Evolutionary conservation across 2,888 invertebrate species (phyloP).

Genomic region (Erynnis tages): DNA sequence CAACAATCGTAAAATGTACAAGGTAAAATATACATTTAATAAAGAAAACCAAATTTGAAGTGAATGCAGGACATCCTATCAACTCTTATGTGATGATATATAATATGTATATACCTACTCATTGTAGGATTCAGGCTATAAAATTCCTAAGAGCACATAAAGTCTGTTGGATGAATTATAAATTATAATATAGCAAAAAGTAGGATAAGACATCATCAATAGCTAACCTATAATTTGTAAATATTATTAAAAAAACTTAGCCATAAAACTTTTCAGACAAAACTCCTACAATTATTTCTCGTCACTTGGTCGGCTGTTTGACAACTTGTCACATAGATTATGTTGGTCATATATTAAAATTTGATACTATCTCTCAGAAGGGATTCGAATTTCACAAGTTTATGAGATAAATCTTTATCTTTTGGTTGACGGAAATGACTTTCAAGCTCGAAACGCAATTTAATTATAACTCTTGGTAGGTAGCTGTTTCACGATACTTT

Average conservation of each 20-base stretch:
- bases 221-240: not conserved
- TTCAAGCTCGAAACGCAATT: slow-evolving; percentile 40
- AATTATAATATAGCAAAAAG: no score
- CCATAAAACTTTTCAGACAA: slow-evolving; percentile 2
- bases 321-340: slow-evolving; percentile 34
- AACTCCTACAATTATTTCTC: slow-evolving; percentile 18
- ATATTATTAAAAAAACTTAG: not conserved
- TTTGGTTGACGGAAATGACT: slow-evolving; percentile 33
- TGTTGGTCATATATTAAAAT: slow-evolving; percentile 27
- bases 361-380: slow-evolving; percentile 28
- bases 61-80: no score
- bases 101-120: no score
- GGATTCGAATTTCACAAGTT: slow-evolving; percentile 29
- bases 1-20: no score
- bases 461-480: slow-evolving; percentile 50
- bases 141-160: no score
- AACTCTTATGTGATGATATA: no score
- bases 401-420: slow-evolving; percentile 31
- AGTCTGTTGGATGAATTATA: no score
- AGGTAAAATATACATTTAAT: no score
- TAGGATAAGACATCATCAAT: no score
- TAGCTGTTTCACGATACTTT: not conserved
- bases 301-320: slow-evolving; percentile 36
- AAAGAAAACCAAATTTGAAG: no score
- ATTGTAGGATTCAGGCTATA: no score